Base-by-base conservation (phyloP, 1,140 invertebrate genomes). In the Drosophila bocki region DNA sequence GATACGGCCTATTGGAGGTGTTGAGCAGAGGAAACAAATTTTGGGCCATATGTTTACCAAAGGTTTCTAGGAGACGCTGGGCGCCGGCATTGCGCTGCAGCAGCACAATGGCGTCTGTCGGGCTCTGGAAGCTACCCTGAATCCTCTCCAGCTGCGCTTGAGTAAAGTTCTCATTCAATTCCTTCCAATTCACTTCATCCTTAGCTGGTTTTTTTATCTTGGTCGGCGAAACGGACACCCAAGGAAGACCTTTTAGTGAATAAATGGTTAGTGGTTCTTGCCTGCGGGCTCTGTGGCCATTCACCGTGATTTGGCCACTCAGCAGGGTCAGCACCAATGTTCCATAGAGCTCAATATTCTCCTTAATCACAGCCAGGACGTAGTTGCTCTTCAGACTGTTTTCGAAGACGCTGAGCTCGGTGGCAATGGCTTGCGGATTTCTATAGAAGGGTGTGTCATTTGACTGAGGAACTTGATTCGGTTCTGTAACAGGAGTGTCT, bases 21-120 rank as follows among this genome's bases (percentile, higher is more conserved):
- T 91, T 83, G 3, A 91, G 41, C 13, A 78, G 81, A 0, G 94
- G 93, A 17, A 93, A 93, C 6, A 94, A 75, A 83, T 93, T 91
- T 67, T 94, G 93, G 0, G 91, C 74, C 80, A 93, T 94, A 35
- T 91, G 88, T 32, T 78, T 84, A 29, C 60, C 51, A 51, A 93
- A 84, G 22, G 57, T 91, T 3, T 59, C 41, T 1, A 84, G 32
- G 17, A 88, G 33, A 7, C 69, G 68, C 17, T 80, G 80, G 11
- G 75, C 57, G 9, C 29, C 37, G 3, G 61, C 56, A 42, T 92
- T 93, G 13, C 81, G 64, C 44, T 92, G 76, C 0, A 93, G n/a
- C 8, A 93, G 45, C 0, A 93, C 53, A 17, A 93, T 65, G 12
- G 91, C 88, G 76, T 93, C 88, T 0, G 60, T 58, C 17, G 54